Base-by-base conservation (phyloP, 1,140 invertebrate species). In the Trachymyrmex cornetzi region DNA sequence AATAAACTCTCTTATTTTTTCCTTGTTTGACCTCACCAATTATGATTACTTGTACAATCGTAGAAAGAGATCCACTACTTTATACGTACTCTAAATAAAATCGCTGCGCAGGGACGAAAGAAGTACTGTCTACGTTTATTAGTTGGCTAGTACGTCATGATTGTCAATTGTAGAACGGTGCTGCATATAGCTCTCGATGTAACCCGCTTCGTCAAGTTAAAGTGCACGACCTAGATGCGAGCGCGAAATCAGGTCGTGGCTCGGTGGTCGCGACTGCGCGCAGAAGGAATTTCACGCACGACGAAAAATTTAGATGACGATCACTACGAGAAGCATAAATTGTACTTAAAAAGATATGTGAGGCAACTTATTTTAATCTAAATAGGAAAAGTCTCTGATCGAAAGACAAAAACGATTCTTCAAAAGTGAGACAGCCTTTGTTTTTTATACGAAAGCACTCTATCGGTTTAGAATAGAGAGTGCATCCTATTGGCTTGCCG, bases 241-340 rank as follows among this genome's bases (percentile, higher is more conserved):
- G 66, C 80, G 44, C 55, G 77, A 63, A 90, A 90, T 85, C 77
- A 69, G 89, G 89, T 90, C 88, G 69, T 7, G 71, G 77, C 44
- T 82, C 87, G 86, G 24, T 64, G 75, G 75, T 71, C 85, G 89
- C 88, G 85, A 80, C 77, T 81, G 88, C 89, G 89, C 24, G 55
- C 44, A n/a, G 12, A 77, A 72, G 81, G 27, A 72, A 89, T 88
- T 85, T 53, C 66, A 75, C 53, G 87, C 87, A 74, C 74, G 67
- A 44, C 57, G 61, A 75, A 63, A 89, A 91, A 91, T 86, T 89
- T 86, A 74, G 79, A 30, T 77, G 74, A 44, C 63, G 24, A 67
- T 34, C 27, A 38, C 3, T 55, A 59, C 30, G 66, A 66, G 27
- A 24, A 11, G 81, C 64, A 79, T 22, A 19, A 64, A 89, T 84